These are phyloP conservation scores for Callipepla squamata DNA, from an alignment of 2,113 vertebrate species.

Conservation along the genomic window DNA sequence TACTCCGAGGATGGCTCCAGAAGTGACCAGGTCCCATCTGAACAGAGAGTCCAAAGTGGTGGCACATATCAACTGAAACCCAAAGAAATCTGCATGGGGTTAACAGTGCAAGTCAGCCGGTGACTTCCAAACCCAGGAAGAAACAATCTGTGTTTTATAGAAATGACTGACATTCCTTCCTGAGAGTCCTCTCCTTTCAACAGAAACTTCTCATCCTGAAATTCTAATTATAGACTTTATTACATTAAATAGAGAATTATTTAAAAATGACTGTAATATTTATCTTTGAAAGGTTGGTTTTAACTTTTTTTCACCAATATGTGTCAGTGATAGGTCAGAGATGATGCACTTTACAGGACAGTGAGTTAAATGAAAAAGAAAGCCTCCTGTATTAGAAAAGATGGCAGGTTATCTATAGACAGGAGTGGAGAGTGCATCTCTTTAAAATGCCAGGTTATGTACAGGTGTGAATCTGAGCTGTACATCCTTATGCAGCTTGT, in stretches of 20 bases:
- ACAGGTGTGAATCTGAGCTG: background rate
- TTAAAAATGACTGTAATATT: background rate
- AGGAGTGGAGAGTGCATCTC: background rate
- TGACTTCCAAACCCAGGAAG: background rate
- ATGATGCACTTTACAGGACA: background rate
- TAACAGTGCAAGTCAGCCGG: fast-evolving
- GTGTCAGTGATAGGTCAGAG: background rate
- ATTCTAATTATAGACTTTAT: background rate
- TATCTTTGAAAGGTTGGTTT: background rate
- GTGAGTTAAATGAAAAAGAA: background rate
- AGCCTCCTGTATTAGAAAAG: background rate
- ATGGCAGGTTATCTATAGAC: background rate
- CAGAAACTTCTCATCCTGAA: background rate
- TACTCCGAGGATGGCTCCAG: fast-evolving
- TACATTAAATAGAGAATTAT: background rate
- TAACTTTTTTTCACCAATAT: background rate
- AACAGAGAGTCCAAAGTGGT: background rate
- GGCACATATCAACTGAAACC: background rate
- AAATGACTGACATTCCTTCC: background rate
- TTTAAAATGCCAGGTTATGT: background rate
- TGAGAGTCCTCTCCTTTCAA: background rate
- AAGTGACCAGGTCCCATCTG: background rate
- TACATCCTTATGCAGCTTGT: background rate
- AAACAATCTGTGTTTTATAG: background rate
- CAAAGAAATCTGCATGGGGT: background rate